phyloP scores from a whole-genome alignment of 1,140 invertebrate species.

The Sitodiplosis mosellana region DNA sequence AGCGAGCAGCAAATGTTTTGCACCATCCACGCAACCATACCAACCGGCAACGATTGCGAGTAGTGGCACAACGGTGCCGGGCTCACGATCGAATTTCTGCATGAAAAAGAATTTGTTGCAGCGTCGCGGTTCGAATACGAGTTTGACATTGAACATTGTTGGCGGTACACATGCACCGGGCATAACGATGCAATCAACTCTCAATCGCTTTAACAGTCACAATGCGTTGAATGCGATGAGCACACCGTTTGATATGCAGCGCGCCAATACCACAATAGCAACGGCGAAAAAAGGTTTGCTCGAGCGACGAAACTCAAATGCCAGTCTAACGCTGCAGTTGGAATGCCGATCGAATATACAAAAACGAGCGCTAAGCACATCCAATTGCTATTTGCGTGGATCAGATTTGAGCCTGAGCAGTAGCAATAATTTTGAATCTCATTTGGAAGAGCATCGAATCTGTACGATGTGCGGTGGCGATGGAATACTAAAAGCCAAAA shows the following conservation, averaged over 20 bases:
- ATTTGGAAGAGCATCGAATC: not conserved
- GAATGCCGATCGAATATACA: constrained; percentile 25
- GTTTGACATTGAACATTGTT: constrained; percentile 46
- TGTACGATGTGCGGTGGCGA: not conserved
- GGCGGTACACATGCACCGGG: constrained; percentile 8
- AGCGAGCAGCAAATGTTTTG: no score
- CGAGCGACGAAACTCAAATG: constrained; percentile 67
- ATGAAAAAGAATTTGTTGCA: constrained; percentile 51
- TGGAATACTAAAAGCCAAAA: not conserved
- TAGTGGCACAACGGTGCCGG: no score
- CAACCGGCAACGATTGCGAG: not conserved
- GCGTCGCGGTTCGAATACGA: constrained; percentile 74
- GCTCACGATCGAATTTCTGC: constrained; percentile 1
- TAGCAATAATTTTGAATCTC: constrained; percentile 28
- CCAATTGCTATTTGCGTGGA: constrained; percentile 29
- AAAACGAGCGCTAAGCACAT: constrained; percentile 28
- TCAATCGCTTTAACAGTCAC: constrained; percentile 34
- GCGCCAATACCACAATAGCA: not conserved
- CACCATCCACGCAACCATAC: not conserved
- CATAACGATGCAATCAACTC: constrained; percentile 13
- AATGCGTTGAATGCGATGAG: constrained; percentile 24
- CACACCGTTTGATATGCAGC: not conserved
- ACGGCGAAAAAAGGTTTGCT: constrained; percentile 42
- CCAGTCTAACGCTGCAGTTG: constrained; percentile 57
- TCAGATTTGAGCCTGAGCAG: constrained; percentile 27